These are phyloP conservation scores for Lithobates pipiens DNA, from an alignment of 2,797 vertebrate genomes.

Conservation along the genomic window DNA sequence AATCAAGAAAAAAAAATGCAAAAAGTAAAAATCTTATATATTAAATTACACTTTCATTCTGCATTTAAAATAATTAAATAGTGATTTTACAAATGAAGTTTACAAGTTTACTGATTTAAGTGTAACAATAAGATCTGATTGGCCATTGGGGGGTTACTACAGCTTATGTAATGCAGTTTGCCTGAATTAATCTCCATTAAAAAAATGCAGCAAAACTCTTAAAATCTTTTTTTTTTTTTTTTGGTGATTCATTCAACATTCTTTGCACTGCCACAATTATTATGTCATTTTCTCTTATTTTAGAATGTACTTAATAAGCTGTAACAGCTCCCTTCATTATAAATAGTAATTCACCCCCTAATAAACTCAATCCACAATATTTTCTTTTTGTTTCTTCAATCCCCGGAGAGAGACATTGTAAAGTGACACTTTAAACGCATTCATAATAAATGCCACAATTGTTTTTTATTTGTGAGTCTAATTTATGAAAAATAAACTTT, in stretches of 20 bases:
- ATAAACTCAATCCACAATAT: slow-evolving; percentile 11
- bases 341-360: neutral
- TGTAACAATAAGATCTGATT: no score
- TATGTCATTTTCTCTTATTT: slow-evolving; percentile 15
- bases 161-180: no score
- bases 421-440: neutral
- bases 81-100: no score
- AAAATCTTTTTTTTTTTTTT: neutral
- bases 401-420: neutral
- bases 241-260: neutral
- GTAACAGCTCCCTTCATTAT: neutral
- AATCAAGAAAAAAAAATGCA: no score
- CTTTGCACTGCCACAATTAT: neutral
- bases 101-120: no score
- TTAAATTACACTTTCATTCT: no score
- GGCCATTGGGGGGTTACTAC: no score
- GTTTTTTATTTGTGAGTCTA: neutral
- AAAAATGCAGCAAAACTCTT: neutral
- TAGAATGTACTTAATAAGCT: slow-evolving; percentile 8
- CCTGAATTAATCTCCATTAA: neutral
- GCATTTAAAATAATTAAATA: no score
- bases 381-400: slow-evolving; percentile 16
- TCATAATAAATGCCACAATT: neutral
- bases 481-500: neutral
- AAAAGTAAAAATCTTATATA: no score